Percentiles rank a stretch among this genome's conserved stretches.
Conservation (phyloP, 2,888 invertebrate species). For the Heliconius erato region DNA sequence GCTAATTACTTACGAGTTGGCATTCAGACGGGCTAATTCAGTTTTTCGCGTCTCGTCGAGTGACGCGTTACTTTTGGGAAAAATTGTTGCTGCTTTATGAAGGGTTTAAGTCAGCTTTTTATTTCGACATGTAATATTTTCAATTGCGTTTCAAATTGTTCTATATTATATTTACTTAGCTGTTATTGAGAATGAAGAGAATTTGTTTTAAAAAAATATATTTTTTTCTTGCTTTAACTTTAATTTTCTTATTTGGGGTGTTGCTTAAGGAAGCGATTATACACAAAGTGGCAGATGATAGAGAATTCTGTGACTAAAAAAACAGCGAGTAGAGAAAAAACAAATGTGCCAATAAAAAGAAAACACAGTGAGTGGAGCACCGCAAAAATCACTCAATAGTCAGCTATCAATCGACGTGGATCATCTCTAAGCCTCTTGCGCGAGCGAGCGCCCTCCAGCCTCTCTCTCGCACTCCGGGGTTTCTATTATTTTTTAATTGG, state of each 20-base stretch:
- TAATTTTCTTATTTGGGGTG: neutral
- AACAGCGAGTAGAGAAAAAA: slow-evolving; percentile 27
- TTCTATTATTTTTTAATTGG: slow-evolving; percentile 85
- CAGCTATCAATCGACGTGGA: slow-evolving; percentile 64
- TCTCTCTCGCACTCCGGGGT: slow-evolving; percentile 72
- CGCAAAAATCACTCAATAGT: slow-evolving; percentile 58
- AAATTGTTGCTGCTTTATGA: slow-evolving; percentile 56
- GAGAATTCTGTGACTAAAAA: slow-evolving; percentile 12
- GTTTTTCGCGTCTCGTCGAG: slow-evolving; percentile 79
- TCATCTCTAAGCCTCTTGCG: slow-evolving; percentile 72
- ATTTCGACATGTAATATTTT: slow-evolving; percentile 49
- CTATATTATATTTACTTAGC: slow-evolving; percentile 46
- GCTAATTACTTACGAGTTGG: slow-evolving; percentile 85
- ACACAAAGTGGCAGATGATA: slow-evolving; percentile 22
- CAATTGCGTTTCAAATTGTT: slow-evolving; percentile 50
- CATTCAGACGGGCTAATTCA: slow-evolving; percentile 83
- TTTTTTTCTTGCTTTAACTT: neutral
- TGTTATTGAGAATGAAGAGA: slow-evolving; percentile 31
- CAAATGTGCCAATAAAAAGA: slow-evolving; percentile 46
- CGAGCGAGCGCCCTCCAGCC: slow-evolving; percentile 63
- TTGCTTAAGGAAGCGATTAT: slow-evolving; percentile 14
- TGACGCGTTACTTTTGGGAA: slow-evolving; percentile 67
- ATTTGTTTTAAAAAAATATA: neutral
- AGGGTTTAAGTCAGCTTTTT: slow-evolving; percentile 51
- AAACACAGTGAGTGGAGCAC: slow-evolving; percentile 52